phyloP scores from a whole-genome alignment of 2,888 invertebrate genomes.

The Lithophane semibrunnea region DNA sequence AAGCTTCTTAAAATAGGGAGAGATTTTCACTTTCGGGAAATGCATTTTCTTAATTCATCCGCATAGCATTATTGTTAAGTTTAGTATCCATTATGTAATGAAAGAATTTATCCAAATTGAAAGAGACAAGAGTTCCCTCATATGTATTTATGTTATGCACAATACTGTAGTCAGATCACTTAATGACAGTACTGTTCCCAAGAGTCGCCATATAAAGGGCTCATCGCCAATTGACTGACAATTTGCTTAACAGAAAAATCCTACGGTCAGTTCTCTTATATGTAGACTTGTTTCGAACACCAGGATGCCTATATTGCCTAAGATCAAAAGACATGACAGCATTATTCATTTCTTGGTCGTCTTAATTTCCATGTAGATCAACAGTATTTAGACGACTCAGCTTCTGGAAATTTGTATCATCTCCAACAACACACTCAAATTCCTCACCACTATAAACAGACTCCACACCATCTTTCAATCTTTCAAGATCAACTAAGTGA shows the following conservation, averaged over 20 bases:
- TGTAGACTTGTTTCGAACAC: not conserved
- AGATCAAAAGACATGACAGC: not conserved
- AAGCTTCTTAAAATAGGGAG: not conserved
- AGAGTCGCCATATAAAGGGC: conserved; percentile 15
- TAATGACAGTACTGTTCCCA: conserved; percentile 27
- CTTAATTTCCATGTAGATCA: not conserved
- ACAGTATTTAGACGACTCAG: not conserved
- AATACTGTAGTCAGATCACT: conserved; percentile 15
- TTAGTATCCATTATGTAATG: not conserved
- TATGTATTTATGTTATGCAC: conserved; percentile 10
- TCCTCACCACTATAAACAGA: conserved; percentile 6
- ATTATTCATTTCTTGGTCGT: not conserved
- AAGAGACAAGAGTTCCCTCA: not conserved
- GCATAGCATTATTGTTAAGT: not conserved
- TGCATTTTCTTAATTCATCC: not conserved
- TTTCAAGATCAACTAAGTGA: conserved; percentile 11
- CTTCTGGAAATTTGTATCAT: not conserved
- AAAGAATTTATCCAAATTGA: not conserved
- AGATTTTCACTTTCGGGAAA: not conserved
- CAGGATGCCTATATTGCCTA: not conserved
- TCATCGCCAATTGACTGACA: conserved; percentile 37
- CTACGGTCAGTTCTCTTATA: not conserved
- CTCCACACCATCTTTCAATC: conserved; percentile 13
- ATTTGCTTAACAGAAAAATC: conserved; percentile 30
- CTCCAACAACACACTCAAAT: not conserved